Percentiles rank a stretch among this genome's conserved stretches.
Evolutionary conservation across 1,140 invertebrate genomes (phyloP).

Genomic region (Drosophila bocki): DNA sequence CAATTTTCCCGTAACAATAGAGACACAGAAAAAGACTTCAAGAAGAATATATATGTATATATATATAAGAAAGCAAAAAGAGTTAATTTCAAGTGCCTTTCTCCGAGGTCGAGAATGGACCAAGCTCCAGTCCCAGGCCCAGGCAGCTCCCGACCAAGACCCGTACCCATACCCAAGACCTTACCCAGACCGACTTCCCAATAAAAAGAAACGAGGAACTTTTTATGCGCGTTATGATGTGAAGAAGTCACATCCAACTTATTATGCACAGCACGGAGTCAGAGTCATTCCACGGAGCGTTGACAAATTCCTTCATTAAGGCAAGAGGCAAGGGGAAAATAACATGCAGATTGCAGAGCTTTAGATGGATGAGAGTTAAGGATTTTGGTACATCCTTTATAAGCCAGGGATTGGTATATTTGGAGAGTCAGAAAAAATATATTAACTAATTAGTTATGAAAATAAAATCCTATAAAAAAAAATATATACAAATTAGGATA

Average conservation of each 20-base stretch:
- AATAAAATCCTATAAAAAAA: background rate
- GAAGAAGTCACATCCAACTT: conserved; percentile 50
- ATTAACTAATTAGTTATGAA: background rate
- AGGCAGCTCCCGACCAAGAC: conserved; percentile 25
- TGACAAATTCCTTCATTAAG: conserved; percentile 49
- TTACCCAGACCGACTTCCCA: conserved; percentile 36
- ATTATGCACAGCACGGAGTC: conserved; percentile 54
- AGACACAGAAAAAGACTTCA: conserved; percentile 18
- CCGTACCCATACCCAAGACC: conserved; percentile 43
- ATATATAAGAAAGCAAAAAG: conserved; percentile 17
- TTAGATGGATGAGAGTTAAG: background rate
- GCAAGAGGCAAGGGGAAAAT: background rate
- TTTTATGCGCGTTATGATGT: conserved; percentile 45
- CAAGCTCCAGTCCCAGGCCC: conserved; percentile 29
- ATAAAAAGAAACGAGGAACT: conserved; percentile 29
- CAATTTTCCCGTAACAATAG: conserved; percentile 76
- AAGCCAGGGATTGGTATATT: background rate
- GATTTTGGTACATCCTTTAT: conserved; percentile 5
- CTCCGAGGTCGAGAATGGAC: conserved; percentile 58
- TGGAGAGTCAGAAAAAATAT: background rate
- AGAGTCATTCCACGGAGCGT: conserved; percentile 19
- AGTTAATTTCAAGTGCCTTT: conserved; percentile 71
- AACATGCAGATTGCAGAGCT: conserved; percentile 10
- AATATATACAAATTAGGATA: background rate
- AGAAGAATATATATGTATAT: background rate